These are phyloP conservation scores for Notoglanidium macrostoma DNA, from an alignment of 2,797 vertebrate species.

Conservation along the genomic window DNA sequence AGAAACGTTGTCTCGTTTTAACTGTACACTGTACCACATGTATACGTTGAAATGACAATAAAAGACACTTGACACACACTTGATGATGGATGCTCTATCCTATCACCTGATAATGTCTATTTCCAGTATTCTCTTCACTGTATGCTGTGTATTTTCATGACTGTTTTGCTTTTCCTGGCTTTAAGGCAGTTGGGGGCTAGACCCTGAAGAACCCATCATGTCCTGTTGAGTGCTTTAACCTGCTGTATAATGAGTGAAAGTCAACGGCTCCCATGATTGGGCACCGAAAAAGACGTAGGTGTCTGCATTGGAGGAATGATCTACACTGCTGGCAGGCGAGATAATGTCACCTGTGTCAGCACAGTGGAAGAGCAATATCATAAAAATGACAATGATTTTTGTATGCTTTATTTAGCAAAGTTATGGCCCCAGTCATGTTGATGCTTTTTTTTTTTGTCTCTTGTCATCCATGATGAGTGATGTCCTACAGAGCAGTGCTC, in stretches of 20 bases:
- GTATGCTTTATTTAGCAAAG: neutral
- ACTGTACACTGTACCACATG: too few species aligned
- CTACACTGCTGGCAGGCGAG: constrained; percentile 62
- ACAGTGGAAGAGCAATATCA: constrained; percentile 65
- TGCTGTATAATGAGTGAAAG: constrained; percentile 71
- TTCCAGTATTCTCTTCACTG: neutral
- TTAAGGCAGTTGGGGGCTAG: constrained; percentile 66
- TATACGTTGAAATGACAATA: too few species aligned
- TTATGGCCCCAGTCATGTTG: neutral
- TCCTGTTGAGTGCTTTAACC: constrained; percentile 65
- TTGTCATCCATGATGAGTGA: neutral
- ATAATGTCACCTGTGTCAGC: constrained; percentile 63
- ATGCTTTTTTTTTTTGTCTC: neutral
- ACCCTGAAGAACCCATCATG: constrained; percentile 62
- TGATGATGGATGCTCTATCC: neutral
- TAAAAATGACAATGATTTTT: neutral
- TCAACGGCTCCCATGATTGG: constrained; percentile 62
- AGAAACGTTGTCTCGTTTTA: too few species aligned
- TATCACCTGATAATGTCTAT: neutral
- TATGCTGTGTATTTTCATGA: neutral
- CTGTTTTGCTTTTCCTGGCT: neutral
- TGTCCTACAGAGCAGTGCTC: neutral
- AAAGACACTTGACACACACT: too few species aligned
- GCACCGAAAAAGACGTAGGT: constrained; percentile 59
- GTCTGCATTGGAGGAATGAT: constrained; percentile 62